Conservation (phyloP, 2,113 vertebrate genomes). For the Rhinolophus sinicus region DNA sequence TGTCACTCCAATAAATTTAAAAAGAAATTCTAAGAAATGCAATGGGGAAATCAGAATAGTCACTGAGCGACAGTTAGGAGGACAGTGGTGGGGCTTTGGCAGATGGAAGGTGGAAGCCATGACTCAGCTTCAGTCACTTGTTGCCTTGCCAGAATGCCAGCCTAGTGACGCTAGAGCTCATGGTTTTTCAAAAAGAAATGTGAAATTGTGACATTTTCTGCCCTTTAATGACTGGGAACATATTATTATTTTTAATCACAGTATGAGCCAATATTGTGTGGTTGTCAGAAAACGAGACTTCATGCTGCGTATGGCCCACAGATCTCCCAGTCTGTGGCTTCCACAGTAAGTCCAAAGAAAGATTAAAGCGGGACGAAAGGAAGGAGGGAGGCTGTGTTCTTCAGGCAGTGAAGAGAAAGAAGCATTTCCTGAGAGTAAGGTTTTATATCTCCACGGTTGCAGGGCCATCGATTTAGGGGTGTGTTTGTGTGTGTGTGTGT, state of each 20-base stretch:
- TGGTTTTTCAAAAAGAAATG: background rate
- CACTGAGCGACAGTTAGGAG: background rate
- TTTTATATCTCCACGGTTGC: background rate
- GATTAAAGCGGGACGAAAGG: background rate
- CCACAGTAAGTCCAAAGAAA: background rate
- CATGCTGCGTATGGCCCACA: background rate
- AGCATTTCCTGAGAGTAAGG: background rate
- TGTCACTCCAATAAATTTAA: too few relatives aligned
- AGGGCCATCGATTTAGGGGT: background rate
- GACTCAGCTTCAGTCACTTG: background rate
- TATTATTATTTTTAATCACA: conserved; percentile 26
- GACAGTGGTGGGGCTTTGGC: background rate
- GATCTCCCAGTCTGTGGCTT: background rate
- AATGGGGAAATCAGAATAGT: background rate
- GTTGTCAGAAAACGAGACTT: background rate
- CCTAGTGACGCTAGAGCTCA: too few relatives aligned
- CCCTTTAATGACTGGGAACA: background rate
- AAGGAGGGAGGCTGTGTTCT: background rate
- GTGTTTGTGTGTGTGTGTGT: background rate
- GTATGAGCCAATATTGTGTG: background rate
- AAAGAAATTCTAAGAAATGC: background rate
- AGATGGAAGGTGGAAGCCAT: background rate
- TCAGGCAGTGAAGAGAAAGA: background rate
- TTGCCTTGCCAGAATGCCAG: background rate
- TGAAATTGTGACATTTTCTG: background rate